phyloP scores from a whole-genome alignment of 2,113 vertebrate genomes.

The Pangasianodon hypophthalmus region DNA sequence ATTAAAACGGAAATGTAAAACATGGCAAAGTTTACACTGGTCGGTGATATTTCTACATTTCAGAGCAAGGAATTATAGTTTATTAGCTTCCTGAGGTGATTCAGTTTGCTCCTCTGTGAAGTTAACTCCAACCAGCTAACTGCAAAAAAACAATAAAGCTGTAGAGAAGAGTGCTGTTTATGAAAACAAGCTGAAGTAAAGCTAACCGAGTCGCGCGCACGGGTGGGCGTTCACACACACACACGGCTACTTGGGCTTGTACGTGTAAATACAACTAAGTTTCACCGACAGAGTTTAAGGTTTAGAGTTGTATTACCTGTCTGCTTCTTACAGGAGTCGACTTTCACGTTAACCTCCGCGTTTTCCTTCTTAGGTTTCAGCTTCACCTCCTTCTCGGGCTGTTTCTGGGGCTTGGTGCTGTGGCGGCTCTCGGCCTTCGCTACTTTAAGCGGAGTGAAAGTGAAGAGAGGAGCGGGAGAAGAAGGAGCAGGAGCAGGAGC shows the following conservation, averaged over 20 bases:
- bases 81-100: background rate
- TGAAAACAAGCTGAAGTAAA: background rate
- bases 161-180: background rate
- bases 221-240: conserved; percentile 32
- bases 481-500: conserved; percentile 45
- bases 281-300: background rate
- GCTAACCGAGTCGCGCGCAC: background rate
- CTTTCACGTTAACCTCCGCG: conserved; percentile 70
- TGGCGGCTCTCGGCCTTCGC: conserved; percentile 75
- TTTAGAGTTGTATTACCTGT: background rate
- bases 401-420: conserved; percentile 70
- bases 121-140: background rate
- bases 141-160: no score
- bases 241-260: background rate
- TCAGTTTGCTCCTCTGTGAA: no score
- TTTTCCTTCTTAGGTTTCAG: conserved; percentile 76
- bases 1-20: background rate
- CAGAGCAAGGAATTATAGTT: background rate
- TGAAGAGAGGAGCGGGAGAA: conserved; percentile 75
- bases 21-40: background rate
- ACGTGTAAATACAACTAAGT: background rate
- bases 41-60: background rate
- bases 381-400: conserved; percentile 71
- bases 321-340: conserved; percentile 44
- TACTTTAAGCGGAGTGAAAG: conserved; percentile 82